Conservation (phyloP, 2,888 invertebrate genomes). For the Tachystola acroxantha region DNA sequence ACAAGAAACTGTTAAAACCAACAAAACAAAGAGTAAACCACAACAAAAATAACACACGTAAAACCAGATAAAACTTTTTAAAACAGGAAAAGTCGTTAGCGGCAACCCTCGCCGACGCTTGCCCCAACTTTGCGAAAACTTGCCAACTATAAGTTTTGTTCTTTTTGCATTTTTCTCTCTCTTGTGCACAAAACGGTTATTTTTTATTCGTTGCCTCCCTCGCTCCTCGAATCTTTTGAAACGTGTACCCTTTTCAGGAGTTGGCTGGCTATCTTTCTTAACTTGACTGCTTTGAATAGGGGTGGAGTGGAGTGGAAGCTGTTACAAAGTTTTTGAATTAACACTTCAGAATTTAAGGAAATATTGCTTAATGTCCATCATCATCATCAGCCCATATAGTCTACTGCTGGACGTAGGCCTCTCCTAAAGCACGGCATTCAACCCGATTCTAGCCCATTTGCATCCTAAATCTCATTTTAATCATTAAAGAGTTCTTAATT, state of each 20-base stretch:
- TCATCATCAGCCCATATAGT: too few species aligned
- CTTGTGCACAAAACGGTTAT: slow-evolving; percentile 45
- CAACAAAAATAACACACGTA: background rate
- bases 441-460: too few species aligned
- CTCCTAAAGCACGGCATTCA: too few species aligned
- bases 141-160: slow-evolving; percentile 63
- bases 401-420: too few species aligned
- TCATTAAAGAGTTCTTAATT: too few species aligned
- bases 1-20: too few species aligned
- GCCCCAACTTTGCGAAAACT: slow-evolving; percentile 60
- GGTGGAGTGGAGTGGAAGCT: slow-evolving; percentile 35
- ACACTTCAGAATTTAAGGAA: too few species aligned
- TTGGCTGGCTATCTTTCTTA: slow-evolving; percentile 72
- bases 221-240: slow-evolving; percentile 61
- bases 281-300: slow-evolving; percentile 57
- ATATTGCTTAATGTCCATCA: too few species aligned
- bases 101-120: slow-evolving; percentile 46
- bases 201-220: slow-evolving; percentile 38
- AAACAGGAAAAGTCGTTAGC: slow-evolving; percentile 40
- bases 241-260: slow-evolving; percentile 76
- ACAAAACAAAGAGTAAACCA: too few species aligned
- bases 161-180: slow-evolving; percentile 66
- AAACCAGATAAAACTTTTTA: slow-evolving; percentile 26
- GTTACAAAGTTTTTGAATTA: slow-evolving; percentile 2
- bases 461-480: too few species aligned